A percentile compares a stretch with the other conserved stretches of the same genome.
Evolutionary conservation across 1,140 invertebrate species (phyloP).

Genomic region (Cotesia glomerata): DNA sequence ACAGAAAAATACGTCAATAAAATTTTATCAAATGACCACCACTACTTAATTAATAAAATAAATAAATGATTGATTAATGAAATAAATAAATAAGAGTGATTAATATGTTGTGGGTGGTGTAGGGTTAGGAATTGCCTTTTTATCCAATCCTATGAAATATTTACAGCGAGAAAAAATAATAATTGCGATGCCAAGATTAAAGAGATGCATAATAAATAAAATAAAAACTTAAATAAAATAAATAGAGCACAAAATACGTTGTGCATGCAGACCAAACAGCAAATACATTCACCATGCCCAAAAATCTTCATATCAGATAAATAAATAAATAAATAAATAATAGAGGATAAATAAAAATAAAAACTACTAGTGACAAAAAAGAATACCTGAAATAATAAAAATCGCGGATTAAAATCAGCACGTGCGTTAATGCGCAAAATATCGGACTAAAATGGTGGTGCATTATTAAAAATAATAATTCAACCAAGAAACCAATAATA

Average conservation of each 20-base stretch:
- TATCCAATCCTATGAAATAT: neutral
- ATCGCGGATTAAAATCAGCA: neutral
- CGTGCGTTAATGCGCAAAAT: neutral
- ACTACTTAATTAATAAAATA: no score
- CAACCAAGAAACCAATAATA: conserved; percentile 10
- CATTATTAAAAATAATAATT: neutral
- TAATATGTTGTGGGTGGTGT: neutral
- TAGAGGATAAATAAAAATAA: neutral
- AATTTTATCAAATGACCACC: neutral
- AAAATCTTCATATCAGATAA: conserved; percentile 3
- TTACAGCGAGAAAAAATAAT: conserved; percentile 2
- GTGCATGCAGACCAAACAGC: conserved; percentile 44
- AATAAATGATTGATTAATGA: neutral
- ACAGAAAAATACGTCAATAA: neutral
- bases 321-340: neutral
- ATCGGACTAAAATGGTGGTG: no score
- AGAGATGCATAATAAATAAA: conserved; percentile 50
- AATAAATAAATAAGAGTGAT: neutral
- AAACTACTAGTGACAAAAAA: neutral
- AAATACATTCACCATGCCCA: conserved; percentile 47
- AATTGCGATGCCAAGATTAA: conserved; percentile 43
- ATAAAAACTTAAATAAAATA: conserved; percentile 38
- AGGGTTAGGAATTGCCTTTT: no score
- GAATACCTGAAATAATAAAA: neutral
- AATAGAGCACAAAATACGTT: conserved; percentile 40